These are phyloP conservation scores for Dermochelys coriacea DNA, from an alignment of 2,797 vertebrate genomes.

Conservation along the genomic window DNA sequence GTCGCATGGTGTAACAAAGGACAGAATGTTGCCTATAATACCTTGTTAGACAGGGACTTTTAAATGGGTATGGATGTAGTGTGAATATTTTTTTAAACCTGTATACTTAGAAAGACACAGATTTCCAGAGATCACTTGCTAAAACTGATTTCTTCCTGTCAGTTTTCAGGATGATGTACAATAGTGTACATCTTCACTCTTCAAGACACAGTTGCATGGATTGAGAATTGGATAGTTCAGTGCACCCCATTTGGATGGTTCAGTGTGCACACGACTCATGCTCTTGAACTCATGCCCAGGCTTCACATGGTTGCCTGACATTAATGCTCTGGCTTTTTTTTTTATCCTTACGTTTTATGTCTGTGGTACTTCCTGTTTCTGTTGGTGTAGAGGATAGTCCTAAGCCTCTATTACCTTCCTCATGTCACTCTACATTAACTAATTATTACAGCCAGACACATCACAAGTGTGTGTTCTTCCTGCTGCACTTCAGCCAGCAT, in stretches of 20 bases:
- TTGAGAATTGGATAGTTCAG: not conserved
- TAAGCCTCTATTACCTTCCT: not conserved
- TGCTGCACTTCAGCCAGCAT: not conserved
- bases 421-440: not conserved
- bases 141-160: not conserved
- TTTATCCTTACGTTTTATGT: not conserved
- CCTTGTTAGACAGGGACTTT: not conserved
- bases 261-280: not conserved
- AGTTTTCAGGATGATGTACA: not conserved
- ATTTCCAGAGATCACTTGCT: not conserved
- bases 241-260: not conserved
- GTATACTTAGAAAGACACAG: not conserved
- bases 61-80: not conserved
- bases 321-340: not conserved
- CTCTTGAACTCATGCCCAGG: not conserved
- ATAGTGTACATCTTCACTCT: not conserved
- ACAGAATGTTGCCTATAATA: not conserved
- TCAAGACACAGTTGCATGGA: not conserved
- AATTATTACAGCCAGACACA: not conserved
- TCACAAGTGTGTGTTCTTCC: not conserved
- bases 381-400: not conserved
- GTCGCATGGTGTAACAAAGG: not conserved
- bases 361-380: not conserved
- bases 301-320: not conserved
- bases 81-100: not conserved